phyloP scores from a whole-genome alignment of 1,140 invertebrate species.

The Pogonomyrmex barbatus region DNA sequence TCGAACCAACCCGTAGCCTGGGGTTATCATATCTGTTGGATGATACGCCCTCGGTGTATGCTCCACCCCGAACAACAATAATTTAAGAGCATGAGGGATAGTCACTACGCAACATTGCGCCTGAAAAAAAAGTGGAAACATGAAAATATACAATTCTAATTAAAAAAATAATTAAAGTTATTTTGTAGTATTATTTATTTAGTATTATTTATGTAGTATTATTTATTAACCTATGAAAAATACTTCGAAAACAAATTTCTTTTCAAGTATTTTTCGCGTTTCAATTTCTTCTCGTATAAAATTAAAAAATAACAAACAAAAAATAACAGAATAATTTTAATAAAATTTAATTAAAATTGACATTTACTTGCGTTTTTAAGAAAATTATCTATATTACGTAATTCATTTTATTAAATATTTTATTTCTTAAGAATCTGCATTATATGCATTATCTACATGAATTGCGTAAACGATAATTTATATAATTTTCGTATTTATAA shows the following conservation, averaged over 20 bases:
- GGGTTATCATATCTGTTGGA: conserved; percentile 83
- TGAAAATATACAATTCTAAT: conserved; percentile 21
- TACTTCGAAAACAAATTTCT: background rate
- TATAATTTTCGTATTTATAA: background rate
- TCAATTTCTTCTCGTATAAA: background rate
- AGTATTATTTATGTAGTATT: conserved; percentile 6
- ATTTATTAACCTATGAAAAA: background rate
- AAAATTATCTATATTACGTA: background rate
- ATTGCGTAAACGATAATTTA: background rate
- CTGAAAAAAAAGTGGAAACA: conserved; percentile 39
- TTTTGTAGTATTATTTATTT: conserved; percentile 27
- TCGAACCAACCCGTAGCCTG: conserved; percentile 75
- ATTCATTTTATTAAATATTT: background rate
- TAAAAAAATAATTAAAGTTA: background rate
- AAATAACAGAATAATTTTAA: background rate
- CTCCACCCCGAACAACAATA: conserved; percentile 83
- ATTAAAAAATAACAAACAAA: background rate
- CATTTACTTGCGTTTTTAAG: background rate
- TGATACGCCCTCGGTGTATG: conserved; percentile 81
- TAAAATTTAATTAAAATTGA: background rate
- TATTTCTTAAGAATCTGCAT: background rate
- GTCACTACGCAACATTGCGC: conserved; percentile 56
- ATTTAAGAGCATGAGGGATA: conserved; percentile 78
- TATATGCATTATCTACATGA: background rate
- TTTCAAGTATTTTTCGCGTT: conserved; percentile 6